Evolutionary conservation across 2,888 invertebrate genomes (phyloP), one percentile per base, ranked within the genome.

Genomic region (Chrysopilus asiliformis): DNA sequence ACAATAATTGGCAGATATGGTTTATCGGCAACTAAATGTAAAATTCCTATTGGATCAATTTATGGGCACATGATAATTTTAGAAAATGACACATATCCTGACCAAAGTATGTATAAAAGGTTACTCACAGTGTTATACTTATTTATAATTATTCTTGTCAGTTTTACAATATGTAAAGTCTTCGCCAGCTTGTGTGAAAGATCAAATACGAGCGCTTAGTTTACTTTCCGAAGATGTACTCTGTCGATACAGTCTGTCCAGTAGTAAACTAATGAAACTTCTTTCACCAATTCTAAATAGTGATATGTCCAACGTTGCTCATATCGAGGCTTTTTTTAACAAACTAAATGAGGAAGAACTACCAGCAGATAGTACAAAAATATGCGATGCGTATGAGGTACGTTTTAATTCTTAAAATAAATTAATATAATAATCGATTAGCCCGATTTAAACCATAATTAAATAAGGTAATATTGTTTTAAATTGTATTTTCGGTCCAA

Each of bases 1-100:
- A 91, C 90, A 20, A 84, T 85, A 2, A 86, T 90, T 47, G 91
- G 90, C 8, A 74, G 89, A 9, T 89, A 89, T 54, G 90, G 90
- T 30, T 87, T 89, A 82, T 81, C 86, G 16, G 81, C 87, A 0
- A 83, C 86, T 37, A 76, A 86, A 48, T 89, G 89, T 52, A 79
- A 84, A 64, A 87, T 93, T 44, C 89, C 91, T 1, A 67, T 91
- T 24, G 93, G 91, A n/a, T 80, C 81, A 62, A 93, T 91, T 63
- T 93, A 86, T 57, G 93, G 93, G 0, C 90, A 91, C 58, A 74
- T 86, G 26, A 77, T 84, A 3, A 74, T 85, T 39, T 67, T 89
- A 9, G 74, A 76, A 13, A 77, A 76, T 42, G 73, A 74, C 44
- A 56, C 56, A 3, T 62, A 62, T 35, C 58, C 58, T 2, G 60